These are phyloP conservation scores for Bombus impatiens DNA, from an alignment of 1,140 invertebrate genomes.

Conservation along the genomic window DNA sequence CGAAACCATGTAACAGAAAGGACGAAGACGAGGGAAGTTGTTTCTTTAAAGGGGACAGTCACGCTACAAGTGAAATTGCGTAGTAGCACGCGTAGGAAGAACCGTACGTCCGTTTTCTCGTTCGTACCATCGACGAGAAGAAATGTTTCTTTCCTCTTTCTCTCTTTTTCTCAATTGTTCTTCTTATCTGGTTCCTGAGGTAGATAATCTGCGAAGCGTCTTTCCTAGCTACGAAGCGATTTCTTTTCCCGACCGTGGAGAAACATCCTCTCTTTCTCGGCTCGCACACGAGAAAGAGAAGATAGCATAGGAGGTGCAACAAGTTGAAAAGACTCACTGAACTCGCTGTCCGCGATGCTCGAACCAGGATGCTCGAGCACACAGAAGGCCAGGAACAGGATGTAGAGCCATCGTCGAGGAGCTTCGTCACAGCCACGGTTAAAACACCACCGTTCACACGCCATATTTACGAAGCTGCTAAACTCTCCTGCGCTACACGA, in stretches of 20 bases:
- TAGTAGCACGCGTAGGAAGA: slow-evolving; percentile 44
- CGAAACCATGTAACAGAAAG: neutral
- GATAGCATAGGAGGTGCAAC: slow-evolving; percentile 25
- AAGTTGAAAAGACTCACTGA: slow-evolving; percentile 64
- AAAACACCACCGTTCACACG: slow-evolving; percentile 73
- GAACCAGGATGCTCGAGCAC: slow-evolving; percentile 43
- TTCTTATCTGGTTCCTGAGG: neutral
- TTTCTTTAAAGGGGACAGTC: slow-evolving; percentile 2
- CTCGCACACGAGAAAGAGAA: too few species aligned
- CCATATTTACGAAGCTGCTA: slow-evolving; percentile 68
- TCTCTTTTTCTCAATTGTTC: neutral
- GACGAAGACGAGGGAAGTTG: neutral
- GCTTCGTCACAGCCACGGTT: slow-evolving; percentile 57
- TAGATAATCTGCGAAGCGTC: neutral
- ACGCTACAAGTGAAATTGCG: slow-evolving; percentile 38
- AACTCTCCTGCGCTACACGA: slow-evolving; percentile 44
- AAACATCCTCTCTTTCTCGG: neutral
- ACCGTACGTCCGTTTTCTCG: slow-evolving; percentile 24
- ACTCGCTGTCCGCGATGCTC: slow-evolving; percentile 42
- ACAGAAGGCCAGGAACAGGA: slow-evolving; percentile 61
- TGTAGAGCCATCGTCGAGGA: slow-evolving; percentile 60
- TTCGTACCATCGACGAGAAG: neutral
- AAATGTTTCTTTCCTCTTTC: slow-evolving; percentile 29
- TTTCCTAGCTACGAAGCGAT: neutral
- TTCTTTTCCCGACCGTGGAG: slow-evolving; percentile 15